Evolutionary conservation across 2,113 vertebrate genomes (phyloP), one percentile per base, ranked within the genome.

Genomic region (Ailuropoda melanoleuca): DNA sequence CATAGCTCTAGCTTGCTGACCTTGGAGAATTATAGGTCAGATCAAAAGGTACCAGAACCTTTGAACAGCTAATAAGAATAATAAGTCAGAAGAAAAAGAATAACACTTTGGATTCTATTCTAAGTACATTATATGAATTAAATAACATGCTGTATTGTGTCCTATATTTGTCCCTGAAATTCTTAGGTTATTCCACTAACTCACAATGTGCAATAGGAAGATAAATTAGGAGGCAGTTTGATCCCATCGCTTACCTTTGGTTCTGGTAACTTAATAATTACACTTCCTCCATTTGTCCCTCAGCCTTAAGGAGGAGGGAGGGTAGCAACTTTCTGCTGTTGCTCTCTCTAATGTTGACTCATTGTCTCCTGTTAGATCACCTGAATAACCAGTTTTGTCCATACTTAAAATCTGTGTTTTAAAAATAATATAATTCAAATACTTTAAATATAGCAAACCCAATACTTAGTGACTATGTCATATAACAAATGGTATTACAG

Each of bases 381-480:
- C 62, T 53, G 23, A 90, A 18, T 74, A 84, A 64, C 29, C 72
- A 97, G 70, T 95, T 87, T 85, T 70, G 90, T 88, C 55, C 60
- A 60, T 86, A 89, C 58, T 95, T 93, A 53, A 97, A 94, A 39
- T 9, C 17, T 92, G 18, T 4, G 34, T 19, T 93, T 80, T 46
- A 39, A 70, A 85, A 89, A 53, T 19, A 93, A 31, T 93, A 70
- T 64, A 81, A 84, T 56, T 95, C 48, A 95, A 64, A 94, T 93
- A 75, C n/a, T 83, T 91, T 93, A 94, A 96, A 90, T 83, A 74
- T 6, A 95, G 43, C 11, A 94, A 90, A 92, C 8, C 93, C 74
- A 94, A 90, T 64, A 88, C 10, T 60, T 53, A 72, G 60, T 81
- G 85, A 94, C 94, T 85, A 66, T 48, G 70, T 91, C 84, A 94